Conservation (phyloP, 2,888 invertebrate species). For the Formica aserva region DNA sequence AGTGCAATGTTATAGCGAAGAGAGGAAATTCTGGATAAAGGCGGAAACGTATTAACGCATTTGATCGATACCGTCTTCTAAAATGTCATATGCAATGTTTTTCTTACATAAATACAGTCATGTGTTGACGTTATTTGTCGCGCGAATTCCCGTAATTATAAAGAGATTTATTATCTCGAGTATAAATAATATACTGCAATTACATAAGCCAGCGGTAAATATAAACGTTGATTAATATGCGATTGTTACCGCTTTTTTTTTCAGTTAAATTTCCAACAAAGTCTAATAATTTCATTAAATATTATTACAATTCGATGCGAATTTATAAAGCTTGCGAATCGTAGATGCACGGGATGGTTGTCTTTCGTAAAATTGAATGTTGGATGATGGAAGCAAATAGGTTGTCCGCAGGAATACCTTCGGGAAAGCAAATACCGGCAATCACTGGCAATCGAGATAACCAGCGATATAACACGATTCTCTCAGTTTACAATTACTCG, state of each 20-base stretch:
- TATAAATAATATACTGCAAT: slow-evolving; percentile 20
- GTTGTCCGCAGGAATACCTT: slow-evolving; percentile 45
- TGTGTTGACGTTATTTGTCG: background rate
- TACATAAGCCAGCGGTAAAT: background rate
- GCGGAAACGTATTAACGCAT: background rate
- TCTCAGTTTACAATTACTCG: slow-evolving; percentile 67
- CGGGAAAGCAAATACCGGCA: slow-evolving; percentile 48
- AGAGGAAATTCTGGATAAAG: slow-evolving; percentile 18
- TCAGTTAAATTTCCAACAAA: background rate
- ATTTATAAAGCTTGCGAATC: background rate
- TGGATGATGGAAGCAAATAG: slow-evolving; percentile 47
- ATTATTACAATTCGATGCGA: slow-evolving; percentile 1
- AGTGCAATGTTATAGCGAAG: slow-evolving; percentile 50
- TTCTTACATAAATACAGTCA: slow-evolving; percentile 12
- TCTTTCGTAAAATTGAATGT: slow-evolving; percentile 50
- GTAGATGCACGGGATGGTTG: slow-evolving; percentile 5
- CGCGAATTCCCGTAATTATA: background rate
- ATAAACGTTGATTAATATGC: background rate
- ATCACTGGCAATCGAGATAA: slow-evolving; percentile 56
- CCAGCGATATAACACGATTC: slow-evolving; percentile 58
- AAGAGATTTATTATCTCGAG: slow-evolving; percentile 22
- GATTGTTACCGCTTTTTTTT: background rate
- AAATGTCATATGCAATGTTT: slow-evolving; percentile 11
- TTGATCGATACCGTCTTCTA: slow-evolving; percentile 28
- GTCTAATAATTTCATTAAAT: slow-evolving; percentile 16